Percentiles rank a stretch among this genome's conserved stretches.
These are phyloP conservation scores for Epinephelus lanceolatus DNA, from an alignment of 2,113 vertebrate genomes.

Conservation along the genomic window DNA sequence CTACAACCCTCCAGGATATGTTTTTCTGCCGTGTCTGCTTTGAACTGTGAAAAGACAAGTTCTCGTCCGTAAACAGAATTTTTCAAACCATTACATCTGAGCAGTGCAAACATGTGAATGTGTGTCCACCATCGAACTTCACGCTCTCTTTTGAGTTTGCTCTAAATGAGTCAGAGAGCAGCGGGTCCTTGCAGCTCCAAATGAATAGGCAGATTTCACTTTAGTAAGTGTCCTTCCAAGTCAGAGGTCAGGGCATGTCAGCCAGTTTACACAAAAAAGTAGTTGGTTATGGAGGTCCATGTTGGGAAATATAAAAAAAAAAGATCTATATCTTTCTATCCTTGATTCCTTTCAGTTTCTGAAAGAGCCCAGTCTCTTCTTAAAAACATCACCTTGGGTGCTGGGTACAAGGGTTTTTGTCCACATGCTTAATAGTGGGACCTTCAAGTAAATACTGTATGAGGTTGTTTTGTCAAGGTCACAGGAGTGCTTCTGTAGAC, in stretches of 20 bases:
- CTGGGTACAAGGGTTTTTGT: slow-evolving; percentile 35
- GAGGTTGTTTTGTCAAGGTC: slow-evolving; percentile 61
- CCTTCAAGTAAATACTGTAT: slow-evolving; percentile 53
- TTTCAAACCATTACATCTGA: slow-evolving; percentile 26
- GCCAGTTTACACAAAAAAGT: slow-evolving; percentile 35
- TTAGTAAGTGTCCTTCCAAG: slow-evolving; percentile 47
- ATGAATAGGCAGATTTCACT: slow-evolving; percentile 54
- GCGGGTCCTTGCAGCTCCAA: slow-evolving; percentile 32
- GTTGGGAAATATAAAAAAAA: slow-evolving; percentile 5
- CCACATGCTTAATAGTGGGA: slow-evolving; percentile 34
- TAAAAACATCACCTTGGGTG: slow-evolving; percentile 49
- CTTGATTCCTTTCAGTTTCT: slow-evolving; percentile 63
- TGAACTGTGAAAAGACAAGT: neutral
- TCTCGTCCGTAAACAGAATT: slow-evolving; percentile 36
- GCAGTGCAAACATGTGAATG: slow-evolving; percentile 24
- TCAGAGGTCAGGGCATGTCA: slow-evolving; percentile 40
- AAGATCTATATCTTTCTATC: slow-evolving; percentile 52
- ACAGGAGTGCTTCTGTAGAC: slow-evolving; percentile 33
- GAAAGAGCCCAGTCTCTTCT: slow-evolving; percentile 58
- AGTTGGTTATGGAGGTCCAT: slow-evolving; percentile 29
- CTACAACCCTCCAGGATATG: neutral
- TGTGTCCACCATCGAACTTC: slow-evolving; percentile 32
- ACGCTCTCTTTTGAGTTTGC: slow-evolving; percentile 17
- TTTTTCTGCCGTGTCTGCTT: neutral
- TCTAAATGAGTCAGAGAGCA: slow-evolving; percentile 18